These are phyloP conservation scores for Chelonia mydas DNA, from an alignment of 2,797 vertebrate species.

Conservation along the genomic window DNA sequence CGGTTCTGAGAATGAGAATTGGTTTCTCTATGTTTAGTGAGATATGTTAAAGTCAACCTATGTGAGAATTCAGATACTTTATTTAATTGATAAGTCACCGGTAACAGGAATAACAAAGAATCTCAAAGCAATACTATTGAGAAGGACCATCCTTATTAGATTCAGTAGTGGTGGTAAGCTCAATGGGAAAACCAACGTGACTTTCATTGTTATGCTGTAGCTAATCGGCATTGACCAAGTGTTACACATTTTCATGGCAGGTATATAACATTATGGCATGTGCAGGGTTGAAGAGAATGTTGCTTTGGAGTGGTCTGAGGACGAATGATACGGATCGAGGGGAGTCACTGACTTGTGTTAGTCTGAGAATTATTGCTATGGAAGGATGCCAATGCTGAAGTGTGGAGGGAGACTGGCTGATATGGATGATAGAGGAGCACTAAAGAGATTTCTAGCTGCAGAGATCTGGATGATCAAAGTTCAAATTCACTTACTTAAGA, in stretches of 20 bases:
- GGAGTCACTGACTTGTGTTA: neutral
- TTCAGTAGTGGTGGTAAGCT: neutral
- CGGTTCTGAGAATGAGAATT: neutral
- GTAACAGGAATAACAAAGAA: neutral
- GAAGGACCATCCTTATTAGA: neutral
- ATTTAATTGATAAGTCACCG: neutral
- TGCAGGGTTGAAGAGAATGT: neutral
- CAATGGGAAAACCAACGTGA: neutral
- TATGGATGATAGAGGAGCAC: neutral
- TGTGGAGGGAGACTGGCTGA: too few species aligned
- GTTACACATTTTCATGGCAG: rapidly evolving
- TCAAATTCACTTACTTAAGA: neutral
- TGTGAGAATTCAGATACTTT: neutral
- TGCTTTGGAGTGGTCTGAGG: neutral
- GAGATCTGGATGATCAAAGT: neutral
- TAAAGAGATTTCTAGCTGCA: neutral
- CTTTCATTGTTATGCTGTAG: neutral
- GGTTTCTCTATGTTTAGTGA: neutral
- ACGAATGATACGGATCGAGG: neutral
- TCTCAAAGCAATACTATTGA: neutral
- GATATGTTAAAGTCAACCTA: neutral
- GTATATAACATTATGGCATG: neutral
- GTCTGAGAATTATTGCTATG: neutral
- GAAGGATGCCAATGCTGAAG: too few species aligned
- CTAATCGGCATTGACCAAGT: neutral